phyloP scores from a whole-genome alignment of 2,888 invertebrate genomes.

The Andrena haemorrhoa region DNA sequence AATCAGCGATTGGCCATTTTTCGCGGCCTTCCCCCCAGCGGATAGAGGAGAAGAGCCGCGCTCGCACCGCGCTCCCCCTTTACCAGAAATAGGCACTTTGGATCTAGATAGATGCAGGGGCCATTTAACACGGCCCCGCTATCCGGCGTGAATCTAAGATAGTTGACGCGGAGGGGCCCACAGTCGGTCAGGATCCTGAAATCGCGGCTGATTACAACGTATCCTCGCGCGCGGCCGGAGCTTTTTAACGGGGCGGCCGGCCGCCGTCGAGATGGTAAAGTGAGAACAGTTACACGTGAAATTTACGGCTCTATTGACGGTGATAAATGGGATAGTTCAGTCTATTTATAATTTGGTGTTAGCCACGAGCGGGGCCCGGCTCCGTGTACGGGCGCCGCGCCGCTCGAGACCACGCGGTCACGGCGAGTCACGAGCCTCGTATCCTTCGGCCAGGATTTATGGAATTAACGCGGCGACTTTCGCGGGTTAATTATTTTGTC shows the following conservation, averaged over 20 bases:
- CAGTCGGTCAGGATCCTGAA: constrained; percentile 56
- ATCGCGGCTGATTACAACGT: constrained; percentile 55
- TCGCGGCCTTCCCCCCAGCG: not conserved
- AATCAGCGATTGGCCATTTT: constrained; percentile 34
- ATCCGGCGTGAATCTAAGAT: constrained; percentile 58
- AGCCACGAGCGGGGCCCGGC: constrained; percentile 22
- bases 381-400: not conserved
- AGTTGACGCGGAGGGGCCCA: constrained; percentile 38
- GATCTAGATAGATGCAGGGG: constrained; percentile 57
- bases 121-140: constrained; percentile 52
- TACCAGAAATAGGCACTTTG: constrained; percentile 52
- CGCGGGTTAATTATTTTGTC: constrained; percentile 53
- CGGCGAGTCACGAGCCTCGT: constrained; percentile 31
- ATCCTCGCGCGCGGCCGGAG: constrained; percentile 18
- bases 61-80: constrained; percentile 13
- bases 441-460: constrained; percentile 48
- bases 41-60: not conserved
- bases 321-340: constrained; percentile 70
- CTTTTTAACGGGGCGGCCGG: constrained; percentile 23
- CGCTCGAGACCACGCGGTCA: not conserved
- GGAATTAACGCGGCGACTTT: constrained; percentile 43
- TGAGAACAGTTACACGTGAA: constrained; percentile 65
- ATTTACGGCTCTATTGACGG: constrained; percentile 70
- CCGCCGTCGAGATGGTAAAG: constrained; percentile 61
- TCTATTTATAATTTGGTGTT: constrained; percentile 69